phyloP scores from a whole-genome alignment of 2,113 vertebrate genomes.

The Eonycteris spelaea region DNA sequence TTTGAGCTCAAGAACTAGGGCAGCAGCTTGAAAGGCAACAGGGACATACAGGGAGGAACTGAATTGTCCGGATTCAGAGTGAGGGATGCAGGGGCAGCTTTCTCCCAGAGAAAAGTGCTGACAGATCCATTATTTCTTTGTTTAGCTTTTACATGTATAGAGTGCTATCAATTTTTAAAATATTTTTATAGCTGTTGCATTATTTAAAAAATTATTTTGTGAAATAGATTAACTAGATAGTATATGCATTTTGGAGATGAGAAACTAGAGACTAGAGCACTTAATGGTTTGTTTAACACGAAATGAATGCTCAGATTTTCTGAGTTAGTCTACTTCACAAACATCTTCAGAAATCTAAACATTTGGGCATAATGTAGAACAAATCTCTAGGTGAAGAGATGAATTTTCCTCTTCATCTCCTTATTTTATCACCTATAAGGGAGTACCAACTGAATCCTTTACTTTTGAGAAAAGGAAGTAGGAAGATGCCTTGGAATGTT shows the following conservation, averaged over 20 bases:
- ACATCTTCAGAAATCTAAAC: background rate
- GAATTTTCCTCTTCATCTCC: background rate
- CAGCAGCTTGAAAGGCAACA: no score
- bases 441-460: background rate
- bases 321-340: background rate
- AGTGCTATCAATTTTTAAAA: background rate
- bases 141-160: background rate
- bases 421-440: background rate
- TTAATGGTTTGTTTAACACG: background rate
- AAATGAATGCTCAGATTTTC: background rate
- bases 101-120: no score
- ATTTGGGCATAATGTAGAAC: background rate
- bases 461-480: background rate
- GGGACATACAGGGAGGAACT: no score
- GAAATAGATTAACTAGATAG: background rate
- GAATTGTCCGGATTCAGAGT: no score
- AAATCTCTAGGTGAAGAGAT: background rate
- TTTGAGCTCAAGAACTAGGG: no score
- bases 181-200: background rate
- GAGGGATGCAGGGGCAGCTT: no score
- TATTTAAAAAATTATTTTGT: background rate
- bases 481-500: background rate
- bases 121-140: no score
- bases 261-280: background rate
- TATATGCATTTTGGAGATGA: background rate